Evolutionary conservation across 2,888 invertebrate genomes (phyloP), one percentile per base, ranked within the genome.

Genomic region (Eupithecia vulgata): DNA sequence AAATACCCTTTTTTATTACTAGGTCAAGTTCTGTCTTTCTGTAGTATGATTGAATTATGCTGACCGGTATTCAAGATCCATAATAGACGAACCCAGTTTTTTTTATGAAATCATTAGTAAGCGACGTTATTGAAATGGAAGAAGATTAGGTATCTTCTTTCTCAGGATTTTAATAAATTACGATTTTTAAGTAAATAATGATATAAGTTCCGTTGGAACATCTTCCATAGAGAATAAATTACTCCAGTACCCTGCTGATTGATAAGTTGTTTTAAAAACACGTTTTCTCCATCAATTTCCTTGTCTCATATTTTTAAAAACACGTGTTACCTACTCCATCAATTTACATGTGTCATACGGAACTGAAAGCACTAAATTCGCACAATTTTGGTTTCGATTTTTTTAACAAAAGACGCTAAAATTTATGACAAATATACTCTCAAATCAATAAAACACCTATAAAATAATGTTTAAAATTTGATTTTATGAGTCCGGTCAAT

Each of bases 281-380:
- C 35, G 62, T 62, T 62, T 34, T 35, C 61, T 61, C 34, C 34
- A 61, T 61, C 61, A 35, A 61, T 34, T 34, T 30, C 30, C 30
- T 3, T 30, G 30, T 30, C 2, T 30, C 30, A 4, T 30, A 30
- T 30, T 5, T 35, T 10, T 35, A 62, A 62, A 61, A 62, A 35
- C 35, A n/a, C 62, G 62, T 62, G n/a, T 34, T 35, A n/a, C n/a
- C n/a, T n/a, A 2, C 30, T 37, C 37, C 7, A 6, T 37, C 5
- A 37, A 37, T 37, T 45, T 45, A 17, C 30, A 62, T 35, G 2
- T n/a, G 62, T 34, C 62, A 35, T 62, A n/a, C 1, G 35, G 15
- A 30, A 34, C 7, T 34, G 34, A 62, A 10, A n/a, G 35, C 62
- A 62, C n/a, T 62, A 35, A 62, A 34, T 35, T n/a, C n/a, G n/a